Conservation (phyloP, 2,888 invertebrate species). For the Orthosia cruda region DNA sequence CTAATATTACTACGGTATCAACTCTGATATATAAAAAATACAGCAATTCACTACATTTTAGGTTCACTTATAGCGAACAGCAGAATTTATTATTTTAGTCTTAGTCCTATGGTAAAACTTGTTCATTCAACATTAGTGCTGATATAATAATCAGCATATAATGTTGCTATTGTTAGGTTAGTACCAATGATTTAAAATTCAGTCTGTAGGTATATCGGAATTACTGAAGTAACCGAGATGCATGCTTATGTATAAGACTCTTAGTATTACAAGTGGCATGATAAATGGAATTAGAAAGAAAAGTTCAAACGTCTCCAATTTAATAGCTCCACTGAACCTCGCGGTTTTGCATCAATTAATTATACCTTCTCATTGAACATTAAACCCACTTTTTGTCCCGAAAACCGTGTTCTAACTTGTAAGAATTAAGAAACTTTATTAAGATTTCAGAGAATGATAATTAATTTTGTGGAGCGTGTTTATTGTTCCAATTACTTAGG, state of each 20-base stretch:
- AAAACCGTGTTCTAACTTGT: not conserved
- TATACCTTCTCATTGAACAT: slow-evolving; percentile 37
- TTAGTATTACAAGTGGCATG: slow-evolving; percentile 13
- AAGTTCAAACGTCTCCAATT: slow-evolving; percentile 2
- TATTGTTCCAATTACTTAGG: slow-evolving; percentile 19
- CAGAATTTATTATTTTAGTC: too few relatives aligned
- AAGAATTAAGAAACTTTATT: not conserved
- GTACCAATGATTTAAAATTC: too few relatives aligned
- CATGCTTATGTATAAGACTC: not conserved
- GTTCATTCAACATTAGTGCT: too few relatives aligned
- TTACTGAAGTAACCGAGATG: not conserved
- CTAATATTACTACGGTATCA: too few relatives aligned
- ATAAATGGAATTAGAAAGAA: slow-evolving; percentile 28
- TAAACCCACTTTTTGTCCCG: slow-evolving; percentile 23
- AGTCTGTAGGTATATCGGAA: too few relatives aligned
- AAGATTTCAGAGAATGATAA: slow-evolving; percentile 20
- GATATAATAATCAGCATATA: too few relatives aligned
- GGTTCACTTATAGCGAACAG: too few relatives aligned
- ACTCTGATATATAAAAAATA: too few relatives aligned
- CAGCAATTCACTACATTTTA: too few relatives aligned
- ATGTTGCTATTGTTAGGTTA: too few relatives aligned
- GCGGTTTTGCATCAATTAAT: slow-evolving; percentile 49
- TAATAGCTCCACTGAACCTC: slow-evolving; percentile 28
- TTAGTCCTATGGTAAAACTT: too few relatives aligned
- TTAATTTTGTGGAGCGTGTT: slow-evolving; percentile 23